phyloP scores from a whole-genome alignment of 2,888 invertebrate genomes.

The Hyposoter dolosus region DNA sequence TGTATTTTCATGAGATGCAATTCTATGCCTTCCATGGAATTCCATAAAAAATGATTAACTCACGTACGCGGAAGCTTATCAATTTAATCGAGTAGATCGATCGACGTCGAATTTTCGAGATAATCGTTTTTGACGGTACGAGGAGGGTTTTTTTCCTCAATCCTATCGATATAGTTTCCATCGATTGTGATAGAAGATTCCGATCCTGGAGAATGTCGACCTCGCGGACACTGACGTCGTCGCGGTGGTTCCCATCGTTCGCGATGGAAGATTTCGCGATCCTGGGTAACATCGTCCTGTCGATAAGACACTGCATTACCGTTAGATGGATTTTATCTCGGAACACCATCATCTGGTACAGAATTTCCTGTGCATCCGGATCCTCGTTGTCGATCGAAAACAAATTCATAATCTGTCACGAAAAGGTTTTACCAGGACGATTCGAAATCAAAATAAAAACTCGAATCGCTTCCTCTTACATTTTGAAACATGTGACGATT shows the following conservation, averaged over 20 bases:
- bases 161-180: background rate
- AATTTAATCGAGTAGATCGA: background rate
- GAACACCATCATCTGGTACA: conserved; percentile 9
- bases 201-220: background rate
- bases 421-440: background rate
- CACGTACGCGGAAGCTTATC: background rate
- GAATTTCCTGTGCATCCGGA: background rate
- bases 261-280: conserved; percentile 18
- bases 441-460: background rate
- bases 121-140: background rate
- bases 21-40: background rate
- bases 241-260: background rate
- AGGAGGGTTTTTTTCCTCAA: background rate
- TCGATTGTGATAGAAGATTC: conserved; percentile 12
- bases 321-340: background rate
- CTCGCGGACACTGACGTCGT: background rate
- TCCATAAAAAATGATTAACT: background rate
- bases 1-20: background rate
- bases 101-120: background rate
- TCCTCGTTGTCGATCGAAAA: conserved; percentile 28
- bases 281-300: background rate
- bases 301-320: conserved; percentile 37
- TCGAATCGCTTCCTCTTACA: background rate
- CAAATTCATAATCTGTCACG: background rate
- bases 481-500: background rate